Evolutionary conservation across 2,888 invertebrate species (phyloP).

Genomic region (Quadroppia sp.): DNA sequence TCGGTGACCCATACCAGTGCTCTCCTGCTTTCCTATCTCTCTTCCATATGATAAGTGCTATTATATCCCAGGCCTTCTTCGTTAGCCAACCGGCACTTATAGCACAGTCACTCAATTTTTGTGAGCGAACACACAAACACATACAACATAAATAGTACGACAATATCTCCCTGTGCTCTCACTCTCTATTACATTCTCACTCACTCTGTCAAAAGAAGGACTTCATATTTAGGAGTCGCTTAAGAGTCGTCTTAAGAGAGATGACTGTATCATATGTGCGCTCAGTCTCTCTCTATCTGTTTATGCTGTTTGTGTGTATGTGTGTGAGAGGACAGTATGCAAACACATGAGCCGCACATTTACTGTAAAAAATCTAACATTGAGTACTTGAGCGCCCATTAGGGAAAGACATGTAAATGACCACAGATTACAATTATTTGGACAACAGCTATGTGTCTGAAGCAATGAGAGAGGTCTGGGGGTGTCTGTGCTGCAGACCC

Average conservation of each 20-base stretch:
- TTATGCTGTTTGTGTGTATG: neutral
- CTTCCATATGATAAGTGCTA: too few species aligned
- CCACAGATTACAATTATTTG: conserved; percentile 35
- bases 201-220: neutral
- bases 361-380: neutral
- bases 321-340: neutral
- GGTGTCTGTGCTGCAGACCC: neutral
- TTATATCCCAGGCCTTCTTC: too few species aligned
- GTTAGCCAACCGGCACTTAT: neutral
- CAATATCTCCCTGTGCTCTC: conserved; percentile 4
- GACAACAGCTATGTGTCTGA: neutral
- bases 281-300: neutral
- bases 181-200: neutral
- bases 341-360: conserved; percentile 19
- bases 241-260: neutral
- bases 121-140: neutral
- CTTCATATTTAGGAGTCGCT: neutral
- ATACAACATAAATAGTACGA: conserved; percentile 8
- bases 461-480: neutral
- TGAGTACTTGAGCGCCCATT: conserved; percentile 21
- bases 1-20: conserved; percentile 21
- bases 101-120: conserved; percentile 15
- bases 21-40: neutral
- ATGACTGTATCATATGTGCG: neutral
- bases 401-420: conserved; percentile 30